phyloP scores from a whole-genome alignment of 2,888 invertebrate species.

The Hecatera dysodea region DNA sequence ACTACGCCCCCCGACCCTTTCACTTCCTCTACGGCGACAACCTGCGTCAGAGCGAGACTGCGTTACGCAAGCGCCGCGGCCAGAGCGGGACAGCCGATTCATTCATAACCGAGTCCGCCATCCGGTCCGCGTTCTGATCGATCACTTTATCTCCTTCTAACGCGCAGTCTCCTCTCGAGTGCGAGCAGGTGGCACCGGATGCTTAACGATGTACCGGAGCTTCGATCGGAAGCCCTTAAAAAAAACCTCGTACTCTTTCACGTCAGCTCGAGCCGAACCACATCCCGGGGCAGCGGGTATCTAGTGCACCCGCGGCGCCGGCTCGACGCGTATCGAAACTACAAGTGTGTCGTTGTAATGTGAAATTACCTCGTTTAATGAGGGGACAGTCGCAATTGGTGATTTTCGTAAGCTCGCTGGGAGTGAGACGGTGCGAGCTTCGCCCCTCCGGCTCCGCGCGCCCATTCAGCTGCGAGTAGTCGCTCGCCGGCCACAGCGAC shows the following conservation, averaged over 20 bases:
- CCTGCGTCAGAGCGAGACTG: constrained; percentile 84
- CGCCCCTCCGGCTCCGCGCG: constrained; percentile 89
- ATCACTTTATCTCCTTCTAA: constrained; percentile 90
- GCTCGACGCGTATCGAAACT: constrained; percentile 65
- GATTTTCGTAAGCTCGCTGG: constrained; percentile 88
- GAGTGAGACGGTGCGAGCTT: constrained; percentile 86
- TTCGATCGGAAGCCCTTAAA: constrained; percentile 86
- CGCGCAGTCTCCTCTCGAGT: constrained; percentile 84
- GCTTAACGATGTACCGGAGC: constrained; percentile 81
- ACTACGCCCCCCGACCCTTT: constrained; percentile 90
- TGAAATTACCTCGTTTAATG: constrained; percentile 76
- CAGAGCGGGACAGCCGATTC: constrained; percentile 86
- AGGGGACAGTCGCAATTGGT: constrained; percentile 87
- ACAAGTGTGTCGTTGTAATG: constrained; percentile 74
- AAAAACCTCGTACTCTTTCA: constrained; percentile 80
- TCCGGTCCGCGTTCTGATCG: constrained; percentile 89
- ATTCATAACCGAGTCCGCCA: constrained; percentile 90
- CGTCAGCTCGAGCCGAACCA: constrained; percentile 70
- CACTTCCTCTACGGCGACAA: constrained; percentile 90
- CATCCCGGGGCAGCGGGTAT: constrained; percentile 63
- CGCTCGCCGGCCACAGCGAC: constrained; percentile 88
- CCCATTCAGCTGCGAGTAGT: constrained; percentile 87
- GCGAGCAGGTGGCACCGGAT: constrained; percentile 90
- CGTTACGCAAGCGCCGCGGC: constrained; percentile 72
- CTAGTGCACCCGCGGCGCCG: constrained; percentile 65